phyloP scores from a whole-genome alignment of 2,888 invertebrate genomes.

The Drosophila koepferae region DNA sequence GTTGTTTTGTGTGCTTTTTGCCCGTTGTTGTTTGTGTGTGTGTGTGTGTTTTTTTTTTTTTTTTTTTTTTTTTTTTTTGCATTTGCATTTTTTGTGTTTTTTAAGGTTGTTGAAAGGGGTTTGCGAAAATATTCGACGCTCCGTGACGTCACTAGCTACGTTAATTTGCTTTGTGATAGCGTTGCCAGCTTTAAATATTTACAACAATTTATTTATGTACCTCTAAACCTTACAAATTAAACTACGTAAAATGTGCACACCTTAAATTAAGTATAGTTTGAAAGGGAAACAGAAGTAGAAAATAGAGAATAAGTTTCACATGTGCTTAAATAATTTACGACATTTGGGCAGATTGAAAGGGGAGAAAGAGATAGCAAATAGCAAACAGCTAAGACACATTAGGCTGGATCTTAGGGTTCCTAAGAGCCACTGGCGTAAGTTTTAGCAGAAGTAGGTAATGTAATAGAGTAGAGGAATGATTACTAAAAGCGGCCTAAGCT shows the following conservation, averaged over 20 bases:
- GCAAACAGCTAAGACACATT: conserved; percentile 9
- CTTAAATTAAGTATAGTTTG: conserved; percentile 55
- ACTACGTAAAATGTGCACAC: conserved; percentile 57
- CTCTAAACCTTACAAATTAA: conserved; percentile 80
- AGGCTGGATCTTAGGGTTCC: conserved; percentile 45
- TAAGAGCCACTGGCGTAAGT: conserved; percentile 16
- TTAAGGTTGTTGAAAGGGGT: conserved; percentile 40
- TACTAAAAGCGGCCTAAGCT: conserved; percentile 60
- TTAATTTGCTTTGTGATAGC: conserved; percentile 46
- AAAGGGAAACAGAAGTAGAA: conserved; percentile 13
- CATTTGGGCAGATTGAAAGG: conserved; percentile 41
- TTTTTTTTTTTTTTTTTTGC: not conserved
- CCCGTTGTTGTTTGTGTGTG: conserved; percentile 21
- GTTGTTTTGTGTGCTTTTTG: conserved; percentile 62
- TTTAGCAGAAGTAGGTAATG: not conserved
- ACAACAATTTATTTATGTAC: conserved; percentile 73
- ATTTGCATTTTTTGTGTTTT: not conserved
- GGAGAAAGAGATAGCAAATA: conserved; percentile 18
- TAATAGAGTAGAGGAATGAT: conserved; percentile 38
- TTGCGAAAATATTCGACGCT: conserved; percentile 39
- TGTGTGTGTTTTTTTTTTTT: not conserved
- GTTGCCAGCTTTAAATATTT: conserved; percentile 62
- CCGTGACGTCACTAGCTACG: conserved; percentile 28
- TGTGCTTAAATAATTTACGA: conserved; percentile 81
- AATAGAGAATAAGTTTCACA: conserved; percentile 35